Base-by-base conservation (phyloP, 2,797 vertebrate genomes). In the Sebastes umbrosus region DNA sequence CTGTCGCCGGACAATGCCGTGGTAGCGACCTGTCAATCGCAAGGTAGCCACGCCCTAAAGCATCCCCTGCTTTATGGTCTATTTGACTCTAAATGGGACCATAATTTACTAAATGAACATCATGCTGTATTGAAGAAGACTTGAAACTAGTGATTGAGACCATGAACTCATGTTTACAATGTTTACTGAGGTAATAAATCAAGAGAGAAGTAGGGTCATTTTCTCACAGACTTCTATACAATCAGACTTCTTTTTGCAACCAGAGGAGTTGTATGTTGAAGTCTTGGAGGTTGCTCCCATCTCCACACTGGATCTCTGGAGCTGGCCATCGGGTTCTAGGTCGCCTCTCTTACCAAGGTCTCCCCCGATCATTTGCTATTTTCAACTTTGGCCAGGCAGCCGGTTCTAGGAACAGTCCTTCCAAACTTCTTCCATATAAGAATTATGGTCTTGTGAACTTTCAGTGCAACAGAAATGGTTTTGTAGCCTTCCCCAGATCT, bases 1-100 rank as follows among this genome's bases (percentile, higher is more conserved):
- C 8, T 18, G 46, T 50, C 46, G 18, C 18, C 18, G 7, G 18
- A 50, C 46, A 50, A 0, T 46, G 16, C 7, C 0, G 3, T 18
- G 16, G 46, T 50, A 18, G 46, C 16, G 6, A 46, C 0, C 2
- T 50, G 0, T 50, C 16, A 50, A 50, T 50, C 16, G 50, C 46
- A 50, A 50, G 16, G 46, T 50, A 50, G 46, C 18, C 46, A 20
- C 1, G 46, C 1, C 7, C 46, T 50, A 50, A 50, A 20, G 18
- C 18, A 50, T 50, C 0, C 0, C 18, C 46, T 50, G 18, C 46
- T 50, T 50, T 50, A 20, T 50, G 3, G 46, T 50, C 7, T 50
- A 50, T 50, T 20, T 50, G 46, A 50, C 46, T 50, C 1, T 50
- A 50, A 50, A 50, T 0, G 7, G 16, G 3, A 20, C 1, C 46